Evolutionary conservation across 2,113 vertebrate species (phyloP), one percentile per base, ranked within the genome.

Genomic region (Poeciliopsis turrubarensis): DNA sequence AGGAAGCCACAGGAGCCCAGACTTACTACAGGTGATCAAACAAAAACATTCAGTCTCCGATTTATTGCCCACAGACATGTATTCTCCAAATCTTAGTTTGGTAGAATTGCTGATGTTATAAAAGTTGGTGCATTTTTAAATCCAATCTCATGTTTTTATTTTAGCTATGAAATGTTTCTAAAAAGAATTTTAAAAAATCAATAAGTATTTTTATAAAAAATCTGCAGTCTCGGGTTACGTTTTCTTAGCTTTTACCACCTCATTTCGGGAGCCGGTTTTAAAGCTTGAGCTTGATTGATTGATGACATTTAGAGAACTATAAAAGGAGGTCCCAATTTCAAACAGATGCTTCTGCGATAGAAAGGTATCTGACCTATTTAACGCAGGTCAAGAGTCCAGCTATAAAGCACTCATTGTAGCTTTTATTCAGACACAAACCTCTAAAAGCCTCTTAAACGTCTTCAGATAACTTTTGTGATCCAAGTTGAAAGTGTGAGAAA

Each of bases 1-100:
- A 95, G 74, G 84, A 94, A 78, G 62, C 89, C 73, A 92, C 70
- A 1, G 26, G 86, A 0, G 67, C 90, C 0, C 47, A 91, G 54
- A 81, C 89, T 44, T 74, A 77, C 5, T 81, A 62, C 47, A 96
- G 97, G 97, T 98, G 95, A 44, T 2, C n/a, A 70, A 75, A 27
- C 57, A 47, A 5, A 47, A 47, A 47, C 17, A 47, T 47, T 47
- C 41, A 44, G 41, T 44, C 15, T 44, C 15, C 41, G 17, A 14
- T 44, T 44, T 44, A 44, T 44, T 44, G 15, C 41, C 3, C 13
- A 44, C 41, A 44, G 3, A 44, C 15, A 44, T 15, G 14, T 44
- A 44, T 1, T 15, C 41, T 44, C 14, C 15, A 17, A 44, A 44
- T 44, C 14, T 44, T 17, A 15, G 14, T 44, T 44, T 44, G 15